Conservation (phyloP, 2,113 vertebrate species). For the Rhea americana region DNA sequence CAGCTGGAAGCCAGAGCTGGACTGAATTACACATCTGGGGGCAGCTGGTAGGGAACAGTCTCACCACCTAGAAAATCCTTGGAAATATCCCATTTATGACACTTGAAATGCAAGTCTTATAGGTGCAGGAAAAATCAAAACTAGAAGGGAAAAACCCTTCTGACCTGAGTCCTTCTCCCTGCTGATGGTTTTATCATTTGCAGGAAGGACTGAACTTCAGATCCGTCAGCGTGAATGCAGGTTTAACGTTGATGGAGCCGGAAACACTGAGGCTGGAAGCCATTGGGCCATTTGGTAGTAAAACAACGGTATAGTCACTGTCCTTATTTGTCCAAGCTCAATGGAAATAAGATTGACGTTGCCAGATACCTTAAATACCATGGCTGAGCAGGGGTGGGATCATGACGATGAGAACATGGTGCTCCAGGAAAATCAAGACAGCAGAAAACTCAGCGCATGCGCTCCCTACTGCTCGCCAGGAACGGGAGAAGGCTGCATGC, state of each 20-base stretch:
- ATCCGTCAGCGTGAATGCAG: background rate
- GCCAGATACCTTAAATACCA: background rate
- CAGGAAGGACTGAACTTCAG: background rate
- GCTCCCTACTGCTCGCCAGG: background rate
- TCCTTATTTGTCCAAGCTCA: background rate
- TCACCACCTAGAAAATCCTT: background rate
- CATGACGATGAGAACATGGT: accelerated
- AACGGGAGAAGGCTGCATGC: accelerated
- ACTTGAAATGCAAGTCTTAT: background rate
- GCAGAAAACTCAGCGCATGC: background rate
- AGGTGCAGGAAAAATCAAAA: background rate
- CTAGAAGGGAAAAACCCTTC: background rate
- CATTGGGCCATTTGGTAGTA: accelerated
- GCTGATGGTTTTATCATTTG: background rate
- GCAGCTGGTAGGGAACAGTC: background rate
- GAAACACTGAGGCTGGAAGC: background rate
- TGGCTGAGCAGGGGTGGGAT: background rate
- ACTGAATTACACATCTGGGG: accelerated
- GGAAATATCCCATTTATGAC: background rate
- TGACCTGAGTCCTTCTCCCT: too few relatives aligned
- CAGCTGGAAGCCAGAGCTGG: background rate
- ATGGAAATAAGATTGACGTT: background rate
- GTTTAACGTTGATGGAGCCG: accelerated
- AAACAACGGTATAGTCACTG: background rate
- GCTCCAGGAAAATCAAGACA: background rate